These are phyloP conservation scores for Ophonus ardosiacus DNA, from an alignment of 2,888 invertebrate species.

Conservation along the genomic window DNA sequence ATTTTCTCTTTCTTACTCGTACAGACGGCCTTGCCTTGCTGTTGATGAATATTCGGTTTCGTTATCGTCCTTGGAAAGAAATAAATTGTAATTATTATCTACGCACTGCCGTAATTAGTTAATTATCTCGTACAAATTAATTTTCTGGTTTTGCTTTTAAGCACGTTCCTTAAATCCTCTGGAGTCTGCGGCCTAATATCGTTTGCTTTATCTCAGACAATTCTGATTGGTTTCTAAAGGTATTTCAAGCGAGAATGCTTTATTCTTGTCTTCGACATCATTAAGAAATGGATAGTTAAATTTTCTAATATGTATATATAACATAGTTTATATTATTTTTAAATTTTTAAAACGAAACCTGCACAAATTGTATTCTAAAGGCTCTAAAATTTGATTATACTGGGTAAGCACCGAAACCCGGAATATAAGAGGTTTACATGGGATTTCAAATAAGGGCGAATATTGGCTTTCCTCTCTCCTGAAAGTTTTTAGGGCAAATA, in stretches of 20 bases:
- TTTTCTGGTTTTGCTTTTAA: slow-evolving; percentile 38
- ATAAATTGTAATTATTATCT: slow-evolving; percentile 57
- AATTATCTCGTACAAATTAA: slow-evolving; percentile 51
- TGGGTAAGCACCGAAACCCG: too few species aligned
- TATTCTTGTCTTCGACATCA: not conserved
- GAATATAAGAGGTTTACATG: too few species aligned
- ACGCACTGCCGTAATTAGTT: slow-evolving; percentile 51
- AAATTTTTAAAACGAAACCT: too few species aligned
- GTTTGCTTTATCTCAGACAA: not conserved
- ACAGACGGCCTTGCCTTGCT: not conserved
- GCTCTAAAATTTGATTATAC: too few species aligned
- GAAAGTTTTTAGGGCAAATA: too few species aligned
- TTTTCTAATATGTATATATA: not conserved
- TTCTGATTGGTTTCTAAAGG: slow-evolving; percentile 1
- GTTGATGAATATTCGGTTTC: slow-evolving; percentile 50
- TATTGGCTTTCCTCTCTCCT: too few species aligned
- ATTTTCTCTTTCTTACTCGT: slow-evolving; percentile 41
- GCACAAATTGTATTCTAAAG: too few species aligned
- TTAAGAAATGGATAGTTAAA: not conserved
- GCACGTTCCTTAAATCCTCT: slow-evolving; percentile 41
- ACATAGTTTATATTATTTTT: too few species aligned
- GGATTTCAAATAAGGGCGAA: too few species aligned
- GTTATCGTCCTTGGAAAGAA: slow-evolving; percentile 41
- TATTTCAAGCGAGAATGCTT: not conserved
- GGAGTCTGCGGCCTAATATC: not conserved